Base-by-base conservation (phyloP, 2,888 invertebrate species). In the Drosophila leonis region DNA sequence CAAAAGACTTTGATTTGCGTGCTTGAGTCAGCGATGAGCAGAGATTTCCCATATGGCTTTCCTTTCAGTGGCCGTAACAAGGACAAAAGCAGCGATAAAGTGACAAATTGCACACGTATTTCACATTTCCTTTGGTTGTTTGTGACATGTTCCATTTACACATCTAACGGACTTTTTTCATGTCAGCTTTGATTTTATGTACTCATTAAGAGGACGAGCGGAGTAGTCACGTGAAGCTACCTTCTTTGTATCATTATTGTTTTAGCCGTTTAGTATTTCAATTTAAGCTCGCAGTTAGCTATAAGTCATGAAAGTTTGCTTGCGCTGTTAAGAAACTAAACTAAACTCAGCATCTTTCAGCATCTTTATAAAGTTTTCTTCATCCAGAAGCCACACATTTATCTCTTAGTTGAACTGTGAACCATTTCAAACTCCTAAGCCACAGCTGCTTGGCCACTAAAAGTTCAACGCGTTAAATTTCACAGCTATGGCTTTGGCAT, bases 91-190 rank as follows among this genome's bases (percentile, higher is more conserved):
- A 39, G 57, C 37, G 52, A 68, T 72, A 70, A 77, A 67, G 35
- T 77, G 51, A 64, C 42, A 59, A 77, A 76, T 69, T 65, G 66
- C 60, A 65, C 78, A 72, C 66, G 69, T 61, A 57, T 71, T 62
- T 60, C 52, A 35, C 48, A 76, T 65, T 60, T 75, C 48, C 42
- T 52, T 56, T 29, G 59, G 51, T 59, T 51, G 64, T 55, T 67
- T 75, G 65, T 63, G 68, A 46, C 60, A 71, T 49, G 44, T 12
- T 20, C 57, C 31, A 71, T 59, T 49, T 24, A 15, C 39, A 48
- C 35, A 49, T 20, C 37, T 44, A 62, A 54, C 57, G 29, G 29
- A 39, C 46, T 54, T 15, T 24, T 57, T 39, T 57, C 41, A 27
- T 35, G 41, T 10, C 31, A 15, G 37, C 54, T 33, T 42, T 27